These are phyloP conservation scores for Polyergus mexicanus DNA, from an alignment of 1,140 invertebrate genomes.

Conservation along the genomic window DNA sequence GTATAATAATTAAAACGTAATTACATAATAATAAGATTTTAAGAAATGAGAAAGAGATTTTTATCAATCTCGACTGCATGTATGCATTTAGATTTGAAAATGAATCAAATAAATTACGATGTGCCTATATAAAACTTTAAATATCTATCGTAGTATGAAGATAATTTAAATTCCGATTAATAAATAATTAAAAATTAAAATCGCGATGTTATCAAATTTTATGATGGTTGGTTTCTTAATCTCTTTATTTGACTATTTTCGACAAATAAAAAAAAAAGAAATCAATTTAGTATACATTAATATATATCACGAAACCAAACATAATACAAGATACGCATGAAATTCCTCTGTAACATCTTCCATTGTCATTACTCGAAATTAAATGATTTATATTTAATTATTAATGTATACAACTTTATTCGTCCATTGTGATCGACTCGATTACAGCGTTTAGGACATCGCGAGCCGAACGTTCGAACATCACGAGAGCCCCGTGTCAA, in stretches of 20 bases:
- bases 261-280: neutral
- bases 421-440: neutral
- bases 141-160: neutral
- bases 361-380: neutral
- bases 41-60: neutral
- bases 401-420: too few relatives aligned
- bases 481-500: slow-evolving; percentile 6
- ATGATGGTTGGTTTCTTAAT: neutral
- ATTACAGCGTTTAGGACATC: neutral
- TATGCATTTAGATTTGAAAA: neutral
- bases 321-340: neutral
- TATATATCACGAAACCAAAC: too few relatives aligned
- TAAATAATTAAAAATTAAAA: neutral
- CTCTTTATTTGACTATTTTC: neutral
- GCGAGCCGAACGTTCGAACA: neutral
- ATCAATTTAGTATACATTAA: too few relatives aligned
- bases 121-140: neutral
- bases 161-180: neutral
- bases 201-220: neutral
- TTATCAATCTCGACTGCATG: neutral
- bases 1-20: neutral
- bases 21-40: neutral
- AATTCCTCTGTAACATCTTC: neutral
- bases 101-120: slow-evolving; percentile 3
- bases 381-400: neutral